Base-by-base conservation (phyloP, 2,888 invertebrate species). In the Dolichomitus sp. region DNA sequence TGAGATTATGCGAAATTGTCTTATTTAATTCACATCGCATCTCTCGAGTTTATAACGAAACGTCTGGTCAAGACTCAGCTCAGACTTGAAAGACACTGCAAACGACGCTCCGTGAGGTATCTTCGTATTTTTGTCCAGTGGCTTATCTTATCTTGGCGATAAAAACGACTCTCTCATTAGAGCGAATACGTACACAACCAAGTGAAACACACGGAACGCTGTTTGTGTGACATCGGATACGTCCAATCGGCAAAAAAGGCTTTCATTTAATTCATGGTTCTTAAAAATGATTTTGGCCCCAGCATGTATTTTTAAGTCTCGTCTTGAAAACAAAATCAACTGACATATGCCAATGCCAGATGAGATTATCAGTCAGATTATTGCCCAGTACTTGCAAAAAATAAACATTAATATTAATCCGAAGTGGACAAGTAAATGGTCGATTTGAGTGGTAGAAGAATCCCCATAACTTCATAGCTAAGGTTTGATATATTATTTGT, bases 61-160 rank as follows among this genome's bases (percentile, higher is more conserved):
- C 4, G 14, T 61, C 7, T 37, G 4, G 17, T 4, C 33, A 40
- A 61, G 17, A 19, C 7, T 37, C 2, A 11, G 7, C 9, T 12
- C 17, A 3, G 7, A 42, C 19, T n/a, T 54, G 27, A 76, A 50
- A 45, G 9, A 61, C 33, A 59, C 61, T 54, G 45, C 33, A 37
- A 23, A 19, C 12, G 11, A 45, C 23, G 1, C 61, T 69, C 23
- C 9, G 14, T 30, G 12, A 7, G n/a, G 23, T 27, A 45, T n/a
- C 6, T 19, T 17, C 19, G 65, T 14, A 11, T 37, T 23, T 23
- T 23, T 54, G 73, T 63, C 61, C 78, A 50, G 81, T 74, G 33
- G 68, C 68, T 81, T 78, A 81, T 81, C 81, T 81, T 81, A 81
- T 81, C 81, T 68, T n/a, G 33, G 45, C 68, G 81, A 81, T 81